Conservation (phyloP, 2,797 vertebrate genomes). For the Scarus forsteni region DNA sequence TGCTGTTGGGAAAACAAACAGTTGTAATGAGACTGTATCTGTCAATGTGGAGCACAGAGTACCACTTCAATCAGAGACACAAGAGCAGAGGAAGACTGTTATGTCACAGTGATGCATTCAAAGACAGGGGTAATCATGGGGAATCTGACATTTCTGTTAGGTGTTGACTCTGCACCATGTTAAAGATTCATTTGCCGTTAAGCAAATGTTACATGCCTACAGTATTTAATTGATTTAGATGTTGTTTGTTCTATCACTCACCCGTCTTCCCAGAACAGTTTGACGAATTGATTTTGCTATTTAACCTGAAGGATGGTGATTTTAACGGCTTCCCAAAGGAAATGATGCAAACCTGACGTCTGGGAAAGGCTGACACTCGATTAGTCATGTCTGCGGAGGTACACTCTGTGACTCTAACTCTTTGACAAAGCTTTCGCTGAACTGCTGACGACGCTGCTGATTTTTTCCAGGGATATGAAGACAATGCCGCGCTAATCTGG, state of each 20-base stretch:
- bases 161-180: not conserved
- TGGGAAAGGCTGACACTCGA: conserved; percentile 67
- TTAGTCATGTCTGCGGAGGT: conserved; percentile 60
- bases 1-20: conserved; percentile 84
- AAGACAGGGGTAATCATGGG: not conserved
- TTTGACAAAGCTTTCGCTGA: conserved; percentile 54
- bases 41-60: conserved; percentile 57
- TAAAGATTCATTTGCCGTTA: not conserved
- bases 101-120: not conserved
- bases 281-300: conserved; percentile 51
- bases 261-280: conserved; percentile 15
- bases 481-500: conserved; percentile 48
- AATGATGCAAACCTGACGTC: conserved; percentile 70
- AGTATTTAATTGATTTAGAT: conserved; percentile 38
- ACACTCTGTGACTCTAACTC: conserved; percentile 43
- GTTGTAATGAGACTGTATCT: conserved; percentile 73
- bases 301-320: conserved; percentile 65
- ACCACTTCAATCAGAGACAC: conserved; percentile 18
- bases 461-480: conserved; percentile 56
- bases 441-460: conserved; percentile 67
- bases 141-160: not conserved
- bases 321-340: conserved; percentile 63
- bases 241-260: conserved; percentile 48
- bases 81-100: not conserved
- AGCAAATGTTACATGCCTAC: conserved; percentile 20